Conservation (phyloP, 2,113 vertebrate species). For the Tachuris rubrigastra region DNA sequence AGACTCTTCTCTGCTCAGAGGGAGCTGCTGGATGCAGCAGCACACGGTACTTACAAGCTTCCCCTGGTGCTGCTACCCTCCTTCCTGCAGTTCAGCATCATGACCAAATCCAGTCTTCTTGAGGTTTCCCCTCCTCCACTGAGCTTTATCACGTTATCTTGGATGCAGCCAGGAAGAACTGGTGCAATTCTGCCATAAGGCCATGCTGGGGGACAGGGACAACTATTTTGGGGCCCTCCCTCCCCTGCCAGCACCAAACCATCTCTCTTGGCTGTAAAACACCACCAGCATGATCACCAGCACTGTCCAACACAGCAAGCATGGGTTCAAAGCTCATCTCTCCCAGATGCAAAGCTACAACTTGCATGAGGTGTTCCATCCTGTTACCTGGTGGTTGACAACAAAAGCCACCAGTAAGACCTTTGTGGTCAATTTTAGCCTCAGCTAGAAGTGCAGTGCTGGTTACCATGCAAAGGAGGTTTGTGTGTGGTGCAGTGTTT, state of each 20-base stretch:
- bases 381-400: not conserved
- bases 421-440: not conserved
- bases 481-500: not conserved
- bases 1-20: not conserved
- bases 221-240: not conserved
- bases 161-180: accelerated
- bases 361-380: accelerated
- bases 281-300: not conserved
- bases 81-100: not conserved
- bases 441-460: accelerated
- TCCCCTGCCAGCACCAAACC: not conserved
- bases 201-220: accelerated
- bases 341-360: not conserved
- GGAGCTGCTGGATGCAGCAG: not conserved
- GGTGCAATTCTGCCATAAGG: not conserved
- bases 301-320: accelerated
- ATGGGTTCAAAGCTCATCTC: not conserved
- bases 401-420: not conserved
- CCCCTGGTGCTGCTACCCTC: accelerated
- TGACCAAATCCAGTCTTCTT: not conserved
- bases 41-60: accelerated
- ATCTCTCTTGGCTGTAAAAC: not conserved
- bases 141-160: accelerated
- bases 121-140: accelerated
- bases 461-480: accelerated